Percentiles rank a stretch among this genome's conserved stretches.
phyloP scores from a whole-genome alignment of 2,797 vertebrate species.

The Muraenolepis orangiensis region DNA sequence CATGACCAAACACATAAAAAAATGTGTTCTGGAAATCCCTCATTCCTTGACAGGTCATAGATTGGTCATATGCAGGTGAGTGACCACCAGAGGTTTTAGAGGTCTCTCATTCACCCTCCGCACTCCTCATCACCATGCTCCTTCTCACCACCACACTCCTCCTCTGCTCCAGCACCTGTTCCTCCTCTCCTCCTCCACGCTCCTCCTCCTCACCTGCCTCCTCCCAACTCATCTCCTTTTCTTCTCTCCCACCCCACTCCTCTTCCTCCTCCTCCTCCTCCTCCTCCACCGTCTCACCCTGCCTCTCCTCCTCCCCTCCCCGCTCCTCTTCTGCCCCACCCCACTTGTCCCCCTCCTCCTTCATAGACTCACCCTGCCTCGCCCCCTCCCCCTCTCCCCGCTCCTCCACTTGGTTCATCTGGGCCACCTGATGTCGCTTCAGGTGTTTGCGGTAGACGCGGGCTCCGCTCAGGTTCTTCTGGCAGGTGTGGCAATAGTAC shows the following conservation, averaged over 20 bases:
- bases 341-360: no score
- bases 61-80: neutral
- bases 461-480: slow-evolving; percentile 54
- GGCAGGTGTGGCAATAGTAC: slow-evolving; percentile 48
- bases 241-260: no score
- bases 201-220: neutral
- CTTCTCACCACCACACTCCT: neutral
- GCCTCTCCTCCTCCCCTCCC: neutral
- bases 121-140: neutral
- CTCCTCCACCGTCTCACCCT: no score
- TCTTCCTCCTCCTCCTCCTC: neutral
- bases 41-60: neutral
- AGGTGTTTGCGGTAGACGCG: slow-evolving; percentile 51
- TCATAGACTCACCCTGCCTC: no score
- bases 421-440: slow-evolving; percentile 40
- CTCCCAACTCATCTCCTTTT: no score
- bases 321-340: neutral
- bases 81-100: neutral
- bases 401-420: neutral
- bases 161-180: neutral
- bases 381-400: neutral
- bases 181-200: neutral
- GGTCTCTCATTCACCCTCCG: neutral
- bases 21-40: neutral
- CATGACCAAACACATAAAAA: neutral